These are phyloP conservation scores for Chrysolina oricalcia DNA, from an alignment of 2,888 invertebrate genomes.

Conservation along the genomic window DNA sequence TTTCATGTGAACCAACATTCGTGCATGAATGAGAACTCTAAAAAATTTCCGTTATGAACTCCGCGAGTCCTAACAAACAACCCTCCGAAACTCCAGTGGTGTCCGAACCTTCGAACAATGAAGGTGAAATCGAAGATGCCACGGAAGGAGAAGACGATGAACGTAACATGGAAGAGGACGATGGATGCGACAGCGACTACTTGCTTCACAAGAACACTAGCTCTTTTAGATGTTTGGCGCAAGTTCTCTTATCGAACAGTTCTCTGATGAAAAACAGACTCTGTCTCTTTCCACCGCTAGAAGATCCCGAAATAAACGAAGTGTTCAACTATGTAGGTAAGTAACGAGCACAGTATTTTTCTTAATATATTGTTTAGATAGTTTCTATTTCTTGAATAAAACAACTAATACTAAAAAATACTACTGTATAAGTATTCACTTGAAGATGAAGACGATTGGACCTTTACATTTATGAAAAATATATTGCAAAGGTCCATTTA, in stretches of 20 bases:
- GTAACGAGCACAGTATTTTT: too few relatives aligned
- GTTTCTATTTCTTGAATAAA: too few relatives aligned
- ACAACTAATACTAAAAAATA: too few relatives aligned
- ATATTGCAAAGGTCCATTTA: too few relatives aligned
- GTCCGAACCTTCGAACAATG: neutral
- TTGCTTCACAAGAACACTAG: conserved; percentile 64
- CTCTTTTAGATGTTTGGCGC: conserved; percentile 69
- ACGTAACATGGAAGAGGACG: neutral
- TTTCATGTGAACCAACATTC: neutral
- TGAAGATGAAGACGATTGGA: too few relatives aligned
- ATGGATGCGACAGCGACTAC: conserved; percentile 55
- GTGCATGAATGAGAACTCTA: too few relatives aligned
- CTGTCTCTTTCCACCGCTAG: conserved; percentile 70
- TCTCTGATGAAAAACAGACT: conserved; percentile 72
- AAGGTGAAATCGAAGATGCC: conserved; percentile 22
- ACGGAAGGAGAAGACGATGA: conserved; percentile 1
- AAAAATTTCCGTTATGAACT: conserved; percentile 15
- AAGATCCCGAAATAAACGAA: conserved; percentile 69
- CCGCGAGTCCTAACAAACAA: neutral
- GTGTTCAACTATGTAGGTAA: conserved; percentile 65
- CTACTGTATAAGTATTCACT: too few relatives aligned
- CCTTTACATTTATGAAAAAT: too few relatives aligned
- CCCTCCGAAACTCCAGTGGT: neutral
- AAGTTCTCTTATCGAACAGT: conserved; percentile 70
- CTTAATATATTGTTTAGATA: too few relatives aligned